phyloP scores from a whole-genome alignment of 2,797 vertebrate species.

The Parauchenoglanis punctatus region DNA sequence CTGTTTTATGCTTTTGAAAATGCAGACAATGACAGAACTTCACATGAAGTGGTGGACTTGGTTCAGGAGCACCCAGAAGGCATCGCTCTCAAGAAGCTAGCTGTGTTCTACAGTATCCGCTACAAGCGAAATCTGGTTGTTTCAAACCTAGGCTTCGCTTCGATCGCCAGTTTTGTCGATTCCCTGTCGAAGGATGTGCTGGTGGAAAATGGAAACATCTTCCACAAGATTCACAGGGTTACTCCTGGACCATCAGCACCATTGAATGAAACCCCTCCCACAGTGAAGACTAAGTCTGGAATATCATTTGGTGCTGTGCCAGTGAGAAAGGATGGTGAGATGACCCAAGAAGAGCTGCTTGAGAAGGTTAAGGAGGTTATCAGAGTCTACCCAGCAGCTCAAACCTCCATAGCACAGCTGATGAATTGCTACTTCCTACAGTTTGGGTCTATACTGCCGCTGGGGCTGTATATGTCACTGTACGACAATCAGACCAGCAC shows the following conservation, averaged over 20 bases:
- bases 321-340: background rate
- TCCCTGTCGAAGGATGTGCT: conserved; percentile 61
- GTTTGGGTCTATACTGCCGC: conserved; percentile 63
- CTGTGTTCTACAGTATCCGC: conserved; percentile 57
- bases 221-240: conserved; percentile 60
- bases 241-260: background rate
- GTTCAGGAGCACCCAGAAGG: conserved; percentile 62
- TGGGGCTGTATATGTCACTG: conserved; percentile 66
- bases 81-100: conserved; percentile 61
- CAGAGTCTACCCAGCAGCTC: conserved; percentile 44
- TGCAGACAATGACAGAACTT: background rate
- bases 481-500: conserved; percentile 60
- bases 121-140: conserved; percentile 61
- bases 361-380: conserved; percentile 68
- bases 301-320: conserved; percentile 8
- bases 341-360: conserved; percentile 65
- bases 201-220: conserved; percentile 57
- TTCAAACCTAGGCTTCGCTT: conserved; percentile 63
- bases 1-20: conserved; percentile 12
- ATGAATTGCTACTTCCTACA: conserved; percentile 55
- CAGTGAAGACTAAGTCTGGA: background rate
- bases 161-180: conserved; percentile 56
- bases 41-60: conserved; percentile 62
- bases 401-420: conserved; percentile 62
- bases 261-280: background rate